These are phyloP conservation scores for Dysidea cf. avara DNA, from an alignment of 37 sponge, comb jelly and placozoan species.

Conservation along the genomic window DNA sequence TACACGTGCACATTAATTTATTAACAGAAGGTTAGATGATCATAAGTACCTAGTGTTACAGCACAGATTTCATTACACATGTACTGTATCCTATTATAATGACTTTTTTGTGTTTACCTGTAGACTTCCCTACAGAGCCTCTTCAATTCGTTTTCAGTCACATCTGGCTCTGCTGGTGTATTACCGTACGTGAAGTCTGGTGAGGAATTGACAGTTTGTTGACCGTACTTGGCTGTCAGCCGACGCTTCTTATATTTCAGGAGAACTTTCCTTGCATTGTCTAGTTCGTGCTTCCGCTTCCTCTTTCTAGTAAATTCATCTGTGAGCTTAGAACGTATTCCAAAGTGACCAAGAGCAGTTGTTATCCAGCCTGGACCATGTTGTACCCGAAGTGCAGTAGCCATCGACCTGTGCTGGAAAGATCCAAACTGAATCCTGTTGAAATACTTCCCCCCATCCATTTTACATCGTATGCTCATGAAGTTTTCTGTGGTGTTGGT, in stretches of 20 bases:
- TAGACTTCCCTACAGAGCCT: constrained; percentile 17
- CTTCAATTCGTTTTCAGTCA: neutral
- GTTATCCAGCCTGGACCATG: constrained; percentile 28
- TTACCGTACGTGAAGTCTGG: constrained; percentile 29
- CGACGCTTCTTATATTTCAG: neutral
- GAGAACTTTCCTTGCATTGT: neutral
- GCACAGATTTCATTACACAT: no score
- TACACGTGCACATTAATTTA: no score
- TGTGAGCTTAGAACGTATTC: neutral
- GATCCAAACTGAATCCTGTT: constrained; percentile 23
- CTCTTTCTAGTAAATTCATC: neutral
- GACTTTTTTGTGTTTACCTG: neutral
- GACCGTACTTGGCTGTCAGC: neutral
- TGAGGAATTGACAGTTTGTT: neutral
- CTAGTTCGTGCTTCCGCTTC: neutral
- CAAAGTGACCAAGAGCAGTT: neutral
- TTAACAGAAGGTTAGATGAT: no score
- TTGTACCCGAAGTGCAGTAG: constrained; percentile 20
- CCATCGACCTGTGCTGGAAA: constrained; percentile 15
- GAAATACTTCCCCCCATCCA: constrained; percentile 28
- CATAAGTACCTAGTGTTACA: no score
- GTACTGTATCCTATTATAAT: no score
- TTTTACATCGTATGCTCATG: constrained; percentile 11
- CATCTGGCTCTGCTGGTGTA: constrained; percentile 15
- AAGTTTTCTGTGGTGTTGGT: constrained; percentile 40